Evolutionary conservation across 2,797 vertebrate species (phyloP).

Genomic region (Dromococcyx pavoninus): DNA sequence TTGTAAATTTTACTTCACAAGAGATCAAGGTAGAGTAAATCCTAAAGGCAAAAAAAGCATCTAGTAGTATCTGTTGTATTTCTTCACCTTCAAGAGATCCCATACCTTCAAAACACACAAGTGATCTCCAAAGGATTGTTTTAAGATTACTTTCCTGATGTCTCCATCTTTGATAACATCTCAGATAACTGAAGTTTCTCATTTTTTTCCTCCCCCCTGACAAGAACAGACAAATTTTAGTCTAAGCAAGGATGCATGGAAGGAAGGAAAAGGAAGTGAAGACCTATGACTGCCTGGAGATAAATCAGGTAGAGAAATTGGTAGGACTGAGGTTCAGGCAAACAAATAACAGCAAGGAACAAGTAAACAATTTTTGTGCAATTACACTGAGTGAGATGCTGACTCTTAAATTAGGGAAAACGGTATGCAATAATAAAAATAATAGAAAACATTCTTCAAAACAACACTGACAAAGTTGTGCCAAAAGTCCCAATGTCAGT

Average conservation of each 20-base stretch:
- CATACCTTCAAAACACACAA: not conserved
- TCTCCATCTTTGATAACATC: not conserved
- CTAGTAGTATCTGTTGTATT: not conserved
- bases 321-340: not conserved
- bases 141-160: not conserved
- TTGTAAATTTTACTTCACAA: not conserved
- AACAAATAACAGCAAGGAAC: not conserved
- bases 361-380: not conserved
- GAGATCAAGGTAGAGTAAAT: not conserved
- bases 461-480: not conserved
- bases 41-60: not conserved
- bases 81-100: not conserved
- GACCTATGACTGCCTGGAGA: not conserved
- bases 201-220: not conserved
- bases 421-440: not conserved
- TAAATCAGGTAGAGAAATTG: not conserved
- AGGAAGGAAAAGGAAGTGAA: not conserved
- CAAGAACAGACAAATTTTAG: not conserved
- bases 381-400: not conserved
- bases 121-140: not conserved
- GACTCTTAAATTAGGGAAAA: not conserved
- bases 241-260: not conserved
- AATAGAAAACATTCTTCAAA: not conserved
- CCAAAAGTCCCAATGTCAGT: not conserved
- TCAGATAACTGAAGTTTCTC: fast-evolving